phyloP scores from a whole-genome alignment of 2,113 vertebrate species.

The Cryptomyrus ogoouensis region DNA sequence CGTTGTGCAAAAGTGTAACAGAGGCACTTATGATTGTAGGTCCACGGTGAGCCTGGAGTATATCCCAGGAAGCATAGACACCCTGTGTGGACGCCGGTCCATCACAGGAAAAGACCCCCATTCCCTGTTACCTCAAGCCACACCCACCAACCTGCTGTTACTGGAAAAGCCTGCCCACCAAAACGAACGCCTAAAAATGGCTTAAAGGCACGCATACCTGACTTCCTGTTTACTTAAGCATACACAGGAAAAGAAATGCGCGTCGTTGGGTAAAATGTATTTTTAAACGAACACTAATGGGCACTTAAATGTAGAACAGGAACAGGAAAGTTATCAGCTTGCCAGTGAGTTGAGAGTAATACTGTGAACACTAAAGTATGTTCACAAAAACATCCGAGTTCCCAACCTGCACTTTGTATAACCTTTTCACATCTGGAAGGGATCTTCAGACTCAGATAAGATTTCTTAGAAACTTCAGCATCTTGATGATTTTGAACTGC shows the following conservation, averaged over 20 bases:
- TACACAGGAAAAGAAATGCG: slow-evolving; percentile 23
- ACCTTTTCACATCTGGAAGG: slow-evolving; percentile 3
- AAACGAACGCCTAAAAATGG: neutral
- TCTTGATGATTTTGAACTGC: neutral
- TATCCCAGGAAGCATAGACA: neutral
- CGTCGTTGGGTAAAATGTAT: slow-evolving; percentile 27
- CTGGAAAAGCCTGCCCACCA: neutral
- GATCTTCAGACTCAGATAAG: neutral
- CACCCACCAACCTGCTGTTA: neutral
- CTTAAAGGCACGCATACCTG: neutral
- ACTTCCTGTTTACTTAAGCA: neutral
- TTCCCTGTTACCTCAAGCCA: neutral
- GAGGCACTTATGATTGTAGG: neutral
- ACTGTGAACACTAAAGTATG: neutral
- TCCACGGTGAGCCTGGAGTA: neutral
- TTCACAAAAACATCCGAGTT: neutral
- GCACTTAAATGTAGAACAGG: slow-evolving; percentile 20
- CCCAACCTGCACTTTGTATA: neutral
- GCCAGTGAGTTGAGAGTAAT: too few relatives aligned
- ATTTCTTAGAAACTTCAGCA: neutral
- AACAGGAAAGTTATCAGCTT: neutral
- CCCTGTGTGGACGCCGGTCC: neutral
- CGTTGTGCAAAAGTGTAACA: neutral
- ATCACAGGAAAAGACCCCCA: neutral
- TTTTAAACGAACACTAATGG: slow-evolving; percentile 31